Conservation (phyloP, 2,888 invertebrate genomes). For the Aricia artaxerxes region DNA sequence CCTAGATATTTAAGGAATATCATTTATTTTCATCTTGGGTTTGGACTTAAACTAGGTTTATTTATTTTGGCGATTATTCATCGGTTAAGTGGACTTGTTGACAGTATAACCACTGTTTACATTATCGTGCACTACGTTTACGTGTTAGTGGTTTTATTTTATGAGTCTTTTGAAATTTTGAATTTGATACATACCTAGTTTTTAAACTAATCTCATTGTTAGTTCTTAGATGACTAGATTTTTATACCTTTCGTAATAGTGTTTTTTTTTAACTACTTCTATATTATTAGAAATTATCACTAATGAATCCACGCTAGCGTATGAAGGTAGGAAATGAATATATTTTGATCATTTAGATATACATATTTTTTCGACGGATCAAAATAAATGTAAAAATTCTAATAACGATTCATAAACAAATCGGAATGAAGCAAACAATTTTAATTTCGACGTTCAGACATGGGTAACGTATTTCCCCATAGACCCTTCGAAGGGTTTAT, state of each 20-base stretch:
- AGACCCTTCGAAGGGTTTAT: conserved; percentile 5
- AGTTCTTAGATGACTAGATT: conserved; percentile 8
- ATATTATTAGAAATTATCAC: background rate
- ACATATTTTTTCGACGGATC: background rate
- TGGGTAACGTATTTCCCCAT: conserved; percentile 10
- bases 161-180: background rate
- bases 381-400: background rate
- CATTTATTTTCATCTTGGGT: conserved; percentile 1
- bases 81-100: conserved; percentile 6
- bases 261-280: background rate
- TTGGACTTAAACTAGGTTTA: conserved; percentile 2
- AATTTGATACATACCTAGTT: background rate
- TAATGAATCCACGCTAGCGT: background rate
- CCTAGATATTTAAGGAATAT: background rate
- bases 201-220: background rate
- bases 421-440: background rate
- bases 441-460: background rate
- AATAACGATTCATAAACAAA: background rate
- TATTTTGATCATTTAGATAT: background rate
- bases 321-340: background rate
- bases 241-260: background rate
- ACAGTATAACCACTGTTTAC: conserved; percentile 6
- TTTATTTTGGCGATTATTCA: background rate
- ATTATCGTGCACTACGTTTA: background rate
- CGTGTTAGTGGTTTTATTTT: conserved; percentile 10